Conservation (phyloP, 37 sponge, comb jelly and placozoan species). For the Geodia barretti region DNA sequence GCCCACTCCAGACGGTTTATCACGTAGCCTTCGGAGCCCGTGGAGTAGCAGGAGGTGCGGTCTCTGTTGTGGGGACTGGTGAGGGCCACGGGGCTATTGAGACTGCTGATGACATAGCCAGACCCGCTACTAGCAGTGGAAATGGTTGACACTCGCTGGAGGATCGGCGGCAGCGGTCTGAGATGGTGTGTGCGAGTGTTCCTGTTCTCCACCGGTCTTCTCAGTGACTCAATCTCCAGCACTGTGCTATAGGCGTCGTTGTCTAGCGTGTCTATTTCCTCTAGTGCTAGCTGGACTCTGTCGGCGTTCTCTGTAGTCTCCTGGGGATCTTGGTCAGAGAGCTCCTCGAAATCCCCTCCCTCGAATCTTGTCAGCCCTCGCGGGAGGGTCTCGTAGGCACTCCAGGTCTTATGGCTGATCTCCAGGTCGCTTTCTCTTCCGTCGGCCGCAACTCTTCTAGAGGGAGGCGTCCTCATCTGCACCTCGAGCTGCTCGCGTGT, state of each 20-base stretch:
- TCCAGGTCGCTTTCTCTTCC: neutral
- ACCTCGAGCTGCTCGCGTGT: no score
- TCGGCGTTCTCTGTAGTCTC: neutral
- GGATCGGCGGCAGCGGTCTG: neutral
- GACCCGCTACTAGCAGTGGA: neutral
- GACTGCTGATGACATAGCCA: neutral
- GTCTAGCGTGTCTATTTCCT: neutral
- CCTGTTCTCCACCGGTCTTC: neutral
- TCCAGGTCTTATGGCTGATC: neutral
- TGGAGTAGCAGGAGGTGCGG: neutral
- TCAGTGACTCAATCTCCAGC: neutral
- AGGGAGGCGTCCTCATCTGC: no score
- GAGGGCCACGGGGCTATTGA: neutral
- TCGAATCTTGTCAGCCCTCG: neutral
- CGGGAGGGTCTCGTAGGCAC: neutral
- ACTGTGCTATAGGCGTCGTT: neutral
- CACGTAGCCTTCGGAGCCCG: neutral
- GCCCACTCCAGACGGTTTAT: neutral
- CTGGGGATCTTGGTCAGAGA: neutral
- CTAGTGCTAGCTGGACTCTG: neutral
- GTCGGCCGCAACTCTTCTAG: no score
- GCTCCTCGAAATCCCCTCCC: neutral
- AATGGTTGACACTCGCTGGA: neutral
- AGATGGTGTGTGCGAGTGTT: neutral
- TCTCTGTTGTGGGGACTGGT: neutral